Evolutionary conservation across 2,797 vertebrate genomes (phyloP).

Genomic region (Phrynocephalus vlangalii): DNA sequence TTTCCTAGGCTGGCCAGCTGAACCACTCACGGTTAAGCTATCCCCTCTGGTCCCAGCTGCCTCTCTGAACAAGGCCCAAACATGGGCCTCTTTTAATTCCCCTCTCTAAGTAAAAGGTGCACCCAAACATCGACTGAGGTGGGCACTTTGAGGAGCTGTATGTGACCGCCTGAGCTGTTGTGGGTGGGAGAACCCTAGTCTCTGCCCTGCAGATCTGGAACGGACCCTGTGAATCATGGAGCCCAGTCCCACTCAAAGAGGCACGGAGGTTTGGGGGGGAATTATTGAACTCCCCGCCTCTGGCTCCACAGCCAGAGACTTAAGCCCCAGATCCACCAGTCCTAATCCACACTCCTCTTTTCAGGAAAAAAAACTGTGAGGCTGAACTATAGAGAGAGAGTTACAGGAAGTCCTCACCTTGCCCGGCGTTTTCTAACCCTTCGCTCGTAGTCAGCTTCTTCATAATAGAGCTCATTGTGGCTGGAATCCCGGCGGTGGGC

Average conservation of each 20-base stretch:
- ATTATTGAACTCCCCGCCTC: no score
- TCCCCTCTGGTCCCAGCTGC: no score
- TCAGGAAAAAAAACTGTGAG: neutral
- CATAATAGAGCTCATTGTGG: constrained; percentile 96
- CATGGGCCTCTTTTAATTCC: neutral
- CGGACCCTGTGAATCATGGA: no score
- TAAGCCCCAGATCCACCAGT: no score
- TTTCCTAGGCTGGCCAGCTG: neutral
- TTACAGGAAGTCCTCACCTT: constrained; percentile 76
- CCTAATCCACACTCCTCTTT: neutral
- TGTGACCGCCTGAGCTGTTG: neutral
- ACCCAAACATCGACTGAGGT: neutral
- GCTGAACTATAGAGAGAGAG: rapidly evolving
- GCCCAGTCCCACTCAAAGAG: no score
- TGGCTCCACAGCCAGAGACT: no score
- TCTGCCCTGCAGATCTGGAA: no score
- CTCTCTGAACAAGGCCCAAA: neutral
- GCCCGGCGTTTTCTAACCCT: constrained; percentile 92
- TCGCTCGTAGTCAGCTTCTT: constrained; percentile 94
- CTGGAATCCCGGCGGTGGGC: constrained; percentile 90
- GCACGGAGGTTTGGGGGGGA: no score
- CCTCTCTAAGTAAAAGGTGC: neutral
- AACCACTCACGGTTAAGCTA: neutral
- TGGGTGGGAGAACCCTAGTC: neutral
- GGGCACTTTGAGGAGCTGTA: neutral